Percentiles rank a stretch among this genome's conserved stretches.
Evolutionary conservation across 2,113 vertebrate species (phyloP).

Genomic region (Piprites chloris): DNA sequence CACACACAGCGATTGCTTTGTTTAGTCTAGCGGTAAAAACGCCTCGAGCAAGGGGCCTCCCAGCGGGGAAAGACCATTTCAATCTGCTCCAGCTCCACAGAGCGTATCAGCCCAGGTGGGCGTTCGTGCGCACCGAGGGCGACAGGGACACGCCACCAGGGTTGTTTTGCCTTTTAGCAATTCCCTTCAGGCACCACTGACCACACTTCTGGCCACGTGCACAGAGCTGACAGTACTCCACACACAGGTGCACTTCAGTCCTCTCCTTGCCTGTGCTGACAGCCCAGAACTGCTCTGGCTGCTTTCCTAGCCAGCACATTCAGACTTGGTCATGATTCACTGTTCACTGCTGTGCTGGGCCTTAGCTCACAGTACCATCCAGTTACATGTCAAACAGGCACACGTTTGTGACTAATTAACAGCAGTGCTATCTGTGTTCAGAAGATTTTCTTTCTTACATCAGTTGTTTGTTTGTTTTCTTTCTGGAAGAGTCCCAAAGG

Average conservation of each 20-base stretch:
- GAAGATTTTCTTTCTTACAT: background rate
- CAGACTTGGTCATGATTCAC: background rate
- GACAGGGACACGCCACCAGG: background rate
- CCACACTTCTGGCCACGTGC: background rate
- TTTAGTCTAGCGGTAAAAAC: slow-evolving; percentile 35
- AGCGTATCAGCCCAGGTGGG: background rate
- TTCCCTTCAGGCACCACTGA: background rate
- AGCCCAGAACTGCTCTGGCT: background rate
- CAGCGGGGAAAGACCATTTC: slow-evolving; percentile 32
- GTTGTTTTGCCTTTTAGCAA: background rate
- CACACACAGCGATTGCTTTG: background rate
- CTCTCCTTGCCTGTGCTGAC: background rate
- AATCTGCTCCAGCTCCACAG: background rate
- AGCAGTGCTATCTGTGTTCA: background rate
- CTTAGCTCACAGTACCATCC: background rate
- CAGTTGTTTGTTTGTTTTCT: background rate
- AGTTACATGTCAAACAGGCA: background rate
- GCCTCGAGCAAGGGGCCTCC: slow-evolving; percentile 36
- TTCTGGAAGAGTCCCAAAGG: background rate
- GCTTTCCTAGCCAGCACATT: background rate
- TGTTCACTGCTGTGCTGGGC: background rate
- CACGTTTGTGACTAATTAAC: background rate
- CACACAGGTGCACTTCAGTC: background rate
- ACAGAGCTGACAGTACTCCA: background rate
- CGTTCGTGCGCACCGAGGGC: fast-evolving